Evolutionary conservation across 1,140 invertebrate genomes (phyloP).

Genomic region (Lethocerus indicus): DNA sequence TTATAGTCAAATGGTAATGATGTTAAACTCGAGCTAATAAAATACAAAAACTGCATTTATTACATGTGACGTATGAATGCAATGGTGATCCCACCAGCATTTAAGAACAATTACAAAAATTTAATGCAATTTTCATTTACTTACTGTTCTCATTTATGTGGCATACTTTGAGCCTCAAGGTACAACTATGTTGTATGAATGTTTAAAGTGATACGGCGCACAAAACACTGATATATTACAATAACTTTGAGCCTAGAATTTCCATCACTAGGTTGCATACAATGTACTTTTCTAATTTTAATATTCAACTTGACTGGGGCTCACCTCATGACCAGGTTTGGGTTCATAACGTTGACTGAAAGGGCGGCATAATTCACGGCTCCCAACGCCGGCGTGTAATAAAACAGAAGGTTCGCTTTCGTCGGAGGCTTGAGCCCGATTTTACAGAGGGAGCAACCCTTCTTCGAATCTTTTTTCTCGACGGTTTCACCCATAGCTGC

Average conservation of each 20-base stretch:
- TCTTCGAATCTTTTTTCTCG: neutral
- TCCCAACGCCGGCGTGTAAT: conserved; percentile 42
- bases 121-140: too few relatives aligned
- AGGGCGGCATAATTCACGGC: conserved; percentile 37
- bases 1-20: too few relatives aligned
- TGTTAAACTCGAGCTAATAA: too few relatives aligned
- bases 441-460: neutral
- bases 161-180: neutral
- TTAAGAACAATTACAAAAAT: too few relatives aligned
- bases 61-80: too few relatives aligned
- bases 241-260: too few relatives aligned
- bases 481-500: too few relatives aligned
- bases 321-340: conserved; percentile 35
- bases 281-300: too few relatives aligned
- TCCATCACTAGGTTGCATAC: too few relatives aligned
- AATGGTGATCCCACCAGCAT: too few relatives aligned
- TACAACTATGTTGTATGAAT: neutral
- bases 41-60: too few relatives aligned
- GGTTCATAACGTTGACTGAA: conserved; percentile 49
- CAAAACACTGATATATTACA: conserved; percentile 2
- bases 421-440: conserved; percentile 2
- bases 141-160: too few relatives aligned
- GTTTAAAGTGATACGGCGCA: neutral
- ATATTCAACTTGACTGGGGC: conserved; percentile 4
- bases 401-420: conserved; percentile 31